Conservation (phyloP, 2,113 vertebrate species). For the Cygnus buccinator region DNA sequence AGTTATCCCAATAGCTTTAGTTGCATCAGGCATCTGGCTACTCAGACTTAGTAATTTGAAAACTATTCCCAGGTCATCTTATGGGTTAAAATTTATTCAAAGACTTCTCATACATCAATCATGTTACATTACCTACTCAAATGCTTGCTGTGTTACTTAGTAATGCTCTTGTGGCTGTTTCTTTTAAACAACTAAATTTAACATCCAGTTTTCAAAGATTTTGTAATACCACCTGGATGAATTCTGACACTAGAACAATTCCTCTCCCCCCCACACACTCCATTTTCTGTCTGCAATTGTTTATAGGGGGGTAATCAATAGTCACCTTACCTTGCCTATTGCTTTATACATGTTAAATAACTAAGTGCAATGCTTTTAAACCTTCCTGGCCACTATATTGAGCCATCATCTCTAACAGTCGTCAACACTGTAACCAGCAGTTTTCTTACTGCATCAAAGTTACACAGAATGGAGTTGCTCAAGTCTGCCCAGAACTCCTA, state of each 20-base stretch:
- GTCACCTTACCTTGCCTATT: not conserved
- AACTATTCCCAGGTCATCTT: not conserved
- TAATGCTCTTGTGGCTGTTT: not conserved
- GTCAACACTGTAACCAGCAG: accelerated
- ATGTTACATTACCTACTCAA: not conserved
- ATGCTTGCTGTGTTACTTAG: not conserved
- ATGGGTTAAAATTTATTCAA: not conserved
- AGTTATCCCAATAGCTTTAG: not conserved
- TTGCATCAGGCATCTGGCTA: accelerated
- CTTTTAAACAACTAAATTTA: not conserved
- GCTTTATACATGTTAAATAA: not conserved
- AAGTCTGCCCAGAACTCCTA: not conserved
- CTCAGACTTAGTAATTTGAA: not conserved
- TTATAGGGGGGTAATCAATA: not conserved
- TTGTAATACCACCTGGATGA: not conserved
- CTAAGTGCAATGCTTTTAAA: not conserved
- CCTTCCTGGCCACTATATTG: not conserved
- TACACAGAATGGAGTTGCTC: not conserved
- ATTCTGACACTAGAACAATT: not conserved
- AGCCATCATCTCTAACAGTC: not conserved
- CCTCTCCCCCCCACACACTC: not conserved
- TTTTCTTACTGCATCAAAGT: not conserved
- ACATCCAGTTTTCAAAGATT: not conserved
- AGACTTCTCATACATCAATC: not conserved
- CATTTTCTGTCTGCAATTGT: not conserved